phyloP scores from a whole-genome alignment of 1,140 invertebrate genomes.

The Drosophila dunni region DNA sequence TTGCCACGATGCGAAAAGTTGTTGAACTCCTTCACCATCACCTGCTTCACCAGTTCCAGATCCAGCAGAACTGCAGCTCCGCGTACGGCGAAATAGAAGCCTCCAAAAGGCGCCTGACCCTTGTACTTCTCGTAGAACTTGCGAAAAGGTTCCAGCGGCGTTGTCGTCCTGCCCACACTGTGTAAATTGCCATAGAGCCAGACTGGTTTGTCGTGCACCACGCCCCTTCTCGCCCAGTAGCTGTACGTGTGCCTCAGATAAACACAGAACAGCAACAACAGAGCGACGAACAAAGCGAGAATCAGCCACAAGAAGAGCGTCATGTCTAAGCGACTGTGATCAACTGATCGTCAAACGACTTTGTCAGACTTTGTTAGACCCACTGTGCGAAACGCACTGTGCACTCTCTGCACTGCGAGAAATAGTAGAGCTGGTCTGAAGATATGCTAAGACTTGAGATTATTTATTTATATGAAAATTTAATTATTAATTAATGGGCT shows the following conservation, averaged over 20 bases:
- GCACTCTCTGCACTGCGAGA: constrained; percentile 1
- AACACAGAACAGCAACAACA: constrained; percentile 11
- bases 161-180: constrained; percentile 41
- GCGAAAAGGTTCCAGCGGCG: constrained; percentile 45
- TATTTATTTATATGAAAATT: too few relatives aligned
- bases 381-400: not conserved
- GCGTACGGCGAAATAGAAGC: constrained; percentile 54
- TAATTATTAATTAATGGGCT: too few relatives aligned
- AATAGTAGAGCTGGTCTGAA: not conserved
- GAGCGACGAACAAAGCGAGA: constrained; percentile 5
- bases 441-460: not conserved
- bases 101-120: constrained; percentile 51
- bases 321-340: constrained; percentile 18
- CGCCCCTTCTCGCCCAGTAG: constrained; percentile 84
- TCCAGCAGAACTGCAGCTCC: constrained; percentile 77
- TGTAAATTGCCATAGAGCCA: constrained; percentile 77
- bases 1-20: constrained; percentile 85
- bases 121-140: constrained; percentile 78
- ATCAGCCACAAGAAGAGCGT: constrained; percentile 27
- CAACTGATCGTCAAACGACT: constrained; percentile 24
- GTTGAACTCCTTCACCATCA: constrained; percentile 87
- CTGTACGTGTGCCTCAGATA: constrained; percentile 45
- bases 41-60: constrained; percentile 87
- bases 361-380: not conserved
- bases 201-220: constrained; percentile 77